A percentile compares a stretch with the other conserved stretches of the same genome.
These are phyloP conservation scores for Mactromeris polynyma DNA, from an alignment of 2,888 invertebrate genomes.

Conservation along the genomic window DNA sequence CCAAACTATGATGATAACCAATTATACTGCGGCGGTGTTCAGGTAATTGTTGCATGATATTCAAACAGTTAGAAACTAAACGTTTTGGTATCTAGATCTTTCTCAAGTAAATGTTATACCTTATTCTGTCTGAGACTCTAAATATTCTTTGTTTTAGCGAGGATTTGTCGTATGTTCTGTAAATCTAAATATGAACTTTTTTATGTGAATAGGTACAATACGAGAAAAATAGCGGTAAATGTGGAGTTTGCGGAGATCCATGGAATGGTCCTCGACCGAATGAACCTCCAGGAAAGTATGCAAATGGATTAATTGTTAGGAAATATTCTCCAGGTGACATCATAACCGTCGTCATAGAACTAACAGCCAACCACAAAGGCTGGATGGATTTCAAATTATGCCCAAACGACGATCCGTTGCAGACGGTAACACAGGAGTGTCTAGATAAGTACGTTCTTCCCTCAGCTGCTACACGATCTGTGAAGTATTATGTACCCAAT, in stretches of 20 bases:
- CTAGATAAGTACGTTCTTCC: conserved; percentile 76
- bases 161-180: too few relatives aligned
- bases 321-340: conserved; percentile 83
- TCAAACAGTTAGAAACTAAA: background rate
- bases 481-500: conserved; percentile 69
- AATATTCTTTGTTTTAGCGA: too few relatives aligned
- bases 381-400: conserved; percentile 86
- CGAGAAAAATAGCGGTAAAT: conserved; percentile 90
- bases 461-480: conserved; percentile 64
- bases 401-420: conserved; percentile 76
- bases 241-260: conserved; percentile 97
- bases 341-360: conserved; percentile 83
- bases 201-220: conserved; percentile 77
- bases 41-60: conserved; percentile 85
- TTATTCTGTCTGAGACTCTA: too few relatives aligned
- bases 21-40: conserved; percentile 96
- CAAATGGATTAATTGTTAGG: conserved; percentile 84
- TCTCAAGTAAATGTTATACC: too few relatives aligned
- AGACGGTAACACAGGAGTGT: conserved; percentile 82
- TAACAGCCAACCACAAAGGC: conserved; percentile 87
- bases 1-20: conserved; percentile 98
- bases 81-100: too few relatives aligned
- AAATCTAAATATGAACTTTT: too few relatives aligned
- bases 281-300: conserved; percentile 86
- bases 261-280: conserved; percentile 88